Percentiles rank a stretch among this genome's conserved stretches.
Conservation (phyloP, 2,113 vertebrate genomes). For the Pteronura brasiliensis region DNA sequence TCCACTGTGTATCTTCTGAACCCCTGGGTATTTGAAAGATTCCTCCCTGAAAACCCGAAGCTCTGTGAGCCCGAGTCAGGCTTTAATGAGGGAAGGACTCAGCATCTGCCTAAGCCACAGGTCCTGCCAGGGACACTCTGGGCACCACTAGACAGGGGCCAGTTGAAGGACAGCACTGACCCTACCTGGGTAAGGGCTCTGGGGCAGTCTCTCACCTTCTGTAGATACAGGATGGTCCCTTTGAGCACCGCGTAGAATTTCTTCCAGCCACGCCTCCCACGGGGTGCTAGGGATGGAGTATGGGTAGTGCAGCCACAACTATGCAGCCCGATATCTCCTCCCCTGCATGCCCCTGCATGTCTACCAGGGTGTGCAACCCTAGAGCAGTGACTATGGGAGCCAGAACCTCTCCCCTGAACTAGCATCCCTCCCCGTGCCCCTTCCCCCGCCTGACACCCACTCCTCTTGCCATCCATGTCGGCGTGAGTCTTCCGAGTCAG, state of each 20-base stretch:
- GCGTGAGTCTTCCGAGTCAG: constrained; percentile 96
- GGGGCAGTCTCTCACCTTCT: constrained; percentile 88
- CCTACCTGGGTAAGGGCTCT: neutral
- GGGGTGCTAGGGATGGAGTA: constrained; percentile 86
- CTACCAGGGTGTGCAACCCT: neutral
- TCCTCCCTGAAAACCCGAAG: neutral
- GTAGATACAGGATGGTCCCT: constrained; percentile 96
- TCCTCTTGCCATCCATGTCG: constrained; percentile 98
- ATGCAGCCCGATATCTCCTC: neutral
- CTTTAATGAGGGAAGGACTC: neutral
- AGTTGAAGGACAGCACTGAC: neutral
- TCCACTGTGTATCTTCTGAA: neutral
- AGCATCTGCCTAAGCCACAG: neutral
- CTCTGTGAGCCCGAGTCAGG: neutral
- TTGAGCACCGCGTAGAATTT: constrained; percentile 98
- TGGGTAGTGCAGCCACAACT: constrained; percentile 37
- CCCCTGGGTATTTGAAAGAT: neutral
- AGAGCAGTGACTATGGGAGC: neutral
- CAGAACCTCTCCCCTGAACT: neutral
- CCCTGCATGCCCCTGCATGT: neutral
- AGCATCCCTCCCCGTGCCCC: neutral
- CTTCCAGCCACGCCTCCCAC: constrained; percentile 98
- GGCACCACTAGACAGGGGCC: neutral
- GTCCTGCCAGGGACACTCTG: neutral
- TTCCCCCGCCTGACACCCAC: constrained; percentile 81